phyloP scores from a whole-genome alignment of 37 sponge, comb jelly and placozoan genomes.

The Ianthella basta region DNA sequence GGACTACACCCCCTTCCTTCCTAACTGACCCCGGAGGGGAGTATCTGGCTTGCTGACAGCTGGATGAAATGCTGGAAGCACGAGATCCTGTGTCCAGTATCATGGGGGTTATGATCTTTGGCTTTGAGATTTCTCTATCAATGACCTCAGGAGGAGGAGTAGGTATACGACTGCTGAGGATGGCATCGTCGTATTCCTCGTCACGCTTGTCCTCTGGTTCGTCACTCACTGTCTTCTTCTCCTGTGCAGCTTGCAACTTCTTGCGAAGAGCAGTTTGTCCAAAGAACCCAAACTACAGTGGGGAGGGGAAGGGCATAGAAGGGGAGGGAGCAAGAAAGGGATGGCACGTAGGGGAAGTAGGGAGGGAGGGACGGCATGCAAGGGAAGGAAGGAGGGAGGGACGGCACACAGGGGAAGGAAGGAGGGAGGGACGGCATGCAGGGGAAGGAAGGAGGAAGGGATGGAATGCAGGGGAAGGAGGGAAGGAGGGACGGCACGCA shows the following conservation, averaged over 20 bases:
- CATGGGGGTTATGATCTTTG: neutral
- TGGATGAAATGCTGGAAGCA: neutral
- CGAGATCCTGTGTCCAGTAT: neutral
- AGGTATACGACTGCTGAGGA: neutral
- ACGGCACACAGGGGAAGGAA: no score
- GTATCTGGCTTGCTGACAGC: neutral
- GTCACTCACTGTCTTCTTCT: neutral
- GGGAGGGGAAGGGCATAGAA: no score
- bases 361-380: no score
- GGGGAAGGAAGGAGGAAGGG: no score
- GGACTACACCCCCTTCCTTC: neutral
- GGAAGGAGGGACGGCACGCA: no score
- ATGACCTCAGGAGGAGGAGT: neutral
- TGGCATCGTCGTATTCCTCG: neutral
- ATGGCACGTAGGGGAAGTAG: no score
- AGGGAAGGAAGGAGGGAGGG: no score
- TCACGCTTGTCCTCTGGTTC: neutral
- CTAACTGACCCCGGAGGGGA: neutral
- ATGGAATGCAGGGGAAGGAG: no score
- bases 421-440: no score
- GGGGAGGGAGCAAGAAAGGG: no score
- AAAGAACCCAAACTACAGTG: constrained; percentile 19
- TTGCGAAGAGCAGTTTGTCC: neutral
- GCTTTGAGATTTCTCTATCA: neutral
- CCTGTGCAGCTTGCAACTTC: neutral